Percentiles rank a stretch among this genome's conserved stretches.
phyloP scores from a whole-genome alignment of 2,113 vertebrate genomes.

The Pangasianodon hypophthalmus region DNA sequence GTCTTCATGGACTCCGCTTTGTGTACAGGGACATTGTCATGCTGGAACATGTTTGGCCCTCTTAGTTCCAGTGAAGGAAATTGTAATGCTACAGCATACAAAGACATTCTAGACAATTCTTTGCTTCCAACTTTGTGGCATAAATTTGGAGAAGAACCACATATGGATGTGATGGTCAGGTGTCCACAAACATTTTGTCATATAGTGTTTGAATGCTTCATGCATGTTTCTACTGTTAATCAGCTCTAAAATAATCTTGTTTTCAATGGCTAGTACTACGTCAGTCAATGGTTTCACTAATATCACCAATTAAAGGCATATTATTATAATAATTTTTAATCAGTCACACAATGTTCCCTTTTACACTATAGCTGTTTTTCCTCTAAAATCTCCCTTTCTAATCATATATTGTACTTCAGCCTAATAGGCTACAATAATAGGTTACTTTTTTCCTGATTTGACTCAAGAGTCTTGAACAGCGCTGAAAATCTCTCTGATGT shows the following conservation, averaged over 20 bases:
- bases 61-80: not conserved
- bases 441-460: not conserved
- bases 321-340: not conserved
- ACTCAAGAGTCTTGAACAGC: not conserved
- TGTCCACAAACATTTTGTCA: not conserved
- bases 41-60: not conserved
- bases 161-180: not conserved
- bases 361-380: not conserved
- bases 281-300: not conserved
- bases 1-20: not conserved
- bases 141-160: not conserved
- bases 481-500: not conserved
- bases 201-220: not conserved
- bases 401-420: not conserved
- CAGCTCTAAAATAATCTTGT: not conserved
- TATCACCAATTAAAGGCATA: not conserved
- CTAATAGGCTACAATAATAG: not conserved
- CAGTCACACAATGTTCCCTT: not conserved
- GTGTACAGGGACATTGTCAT: not conserved
- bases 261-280: not conserved
- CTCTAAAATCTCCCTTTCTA: too few relatives aligned
- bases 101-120: not conserved
- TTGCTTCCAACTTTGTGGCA: not conserved
- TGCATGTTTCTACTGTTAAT: not conserved
- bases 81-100: not conserved